Conservation (phyloP, 2,888 invertebrate genomes). For the Mimachlamys varia region DNA sequence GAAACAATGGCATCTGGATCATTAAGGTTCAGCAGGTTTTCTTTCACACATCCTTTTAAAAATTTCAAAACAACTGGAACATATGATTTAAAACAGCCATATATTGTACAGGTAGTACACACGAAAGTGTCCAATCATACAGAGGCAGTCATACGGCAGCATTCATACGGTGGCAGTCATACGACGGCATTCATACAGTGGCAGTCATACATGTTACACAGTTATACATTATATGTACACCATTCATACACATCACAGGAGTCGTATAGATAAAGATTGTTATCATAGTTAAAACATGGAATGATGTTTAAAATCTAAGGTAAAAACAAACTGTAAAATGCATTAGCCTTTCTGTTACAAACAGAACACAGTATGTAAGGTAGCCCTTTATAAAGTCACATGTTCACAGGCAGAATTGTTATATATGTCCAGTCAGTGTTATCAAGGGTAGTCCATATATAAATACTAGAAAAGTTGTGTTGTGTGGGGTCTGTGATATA, state of each 20-base stretch:
- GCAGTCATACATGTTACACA: background rate
- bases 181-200: no score
- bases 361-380: background rate
- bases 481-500: background rate
- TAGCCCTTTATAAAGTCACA: background rate
- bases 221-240: slow-evolving; percentile 6
- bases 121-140: background rate
- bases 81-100: background rate
- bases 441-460: background rate
- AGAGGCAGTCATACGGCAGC: no score
- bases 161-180: no score
- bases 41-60: background rate
- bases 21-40: background rate
- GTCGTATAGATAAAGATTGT: background rate
- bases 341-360: background rate
- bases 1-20: background rate
- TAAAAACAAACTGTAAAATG: slow-evolving; percentile 33
- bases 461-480: background rate
- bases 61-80: background rate
- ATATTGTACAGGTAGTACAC: background rate
- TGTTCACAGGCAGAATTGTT: background rate
- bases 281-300: slow-evolving; percentile 17
- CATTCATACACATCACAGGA: slow-evolving; percentile 3
- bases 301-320: slow-evolving; percentile 36
- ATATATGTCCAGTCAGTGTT: background rate